phyloP scores from a whole-genome alignment of 2,797 vertebrate genomes.

The Cryptoprocta ferox region DNA sequence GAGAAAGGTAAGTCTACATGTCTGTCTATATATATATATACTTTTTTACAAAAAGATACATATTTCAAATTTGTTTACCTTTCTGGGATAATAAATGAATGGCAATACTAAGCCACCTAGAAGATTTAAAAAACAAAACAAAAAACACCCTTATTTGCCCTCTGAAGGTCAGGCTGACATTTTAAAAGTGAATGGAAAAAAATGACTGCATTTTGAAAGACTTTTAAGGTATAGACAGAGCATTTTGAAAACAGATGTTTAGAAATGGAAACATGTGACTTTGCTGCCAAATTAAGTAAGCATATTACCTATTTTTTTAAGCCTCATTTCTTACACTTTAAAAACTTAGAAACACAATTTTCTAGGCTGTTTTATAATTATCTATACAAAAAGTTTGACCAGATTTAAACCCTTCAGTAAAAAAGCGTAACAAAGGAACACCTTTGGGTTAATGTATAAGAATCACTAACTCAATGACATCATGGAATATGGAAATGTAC shows the following conservation, averaged over 20 bases:
- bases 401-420: not conserved
- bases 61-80: not conserved
- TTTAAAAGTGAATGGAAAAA: not conserved
- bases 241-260: constrained; percentile 48
- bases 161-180: not conserved
- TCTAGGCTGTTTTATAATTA: constrained; percentile 8
- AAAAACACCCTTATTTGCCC: not conserved
- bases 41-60: not conserved
- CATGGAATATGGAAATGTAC: not conserved
- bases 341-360: constrained; percentile 19
- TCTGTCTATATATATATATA: not conserved
- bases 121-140: not conserved
- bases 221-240: not conserved
- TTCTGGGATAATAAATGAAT: not conserved
- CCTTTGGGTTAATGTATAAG: not conserved
- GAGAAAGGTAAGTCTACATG: not conserved
- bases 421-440: constrained; percentile 23
- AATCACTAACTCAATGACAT: not conserved
- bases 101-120: not conserved
- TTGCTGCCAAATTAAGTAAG: constrained; percentile 21
- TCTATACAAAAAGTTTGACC: not conserved
- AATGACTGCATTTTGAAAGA: not conserved
- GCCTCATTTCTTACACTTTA: not conserved
- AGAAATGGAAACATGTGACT: not conserved
- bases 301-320: not conserved